A percentile compares a stretch with the other conserved stretches of the same genome.
phyloP scores from a whole-genome alignment of 37 sponge, comb jelly and placozoan genomes.

The Theonella swinhoei region DNA sequence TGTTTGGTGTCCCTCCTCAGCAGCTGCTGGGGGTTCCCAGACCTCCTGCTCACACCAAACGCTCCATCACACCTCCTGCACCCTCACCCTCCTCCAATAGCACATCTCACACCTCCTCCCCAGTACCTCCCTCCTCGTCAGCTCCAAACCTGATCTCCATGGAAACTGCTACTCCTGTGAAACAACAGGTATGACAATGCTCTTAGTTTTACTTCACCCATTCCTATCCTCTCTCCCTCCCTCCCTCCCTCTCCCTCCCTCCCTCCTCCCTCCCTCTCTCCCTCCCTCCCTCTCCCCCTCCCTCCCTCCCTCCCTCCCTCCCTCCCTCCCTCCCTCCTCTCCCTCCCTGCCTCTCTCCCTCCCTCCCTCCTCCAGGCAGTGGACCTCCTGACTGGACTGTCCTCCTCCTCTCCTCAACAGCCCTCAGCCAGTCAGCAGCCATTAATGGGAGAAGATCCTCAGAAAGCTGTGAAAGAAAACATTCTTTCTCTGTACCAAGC shows the following conservation, averaged over 20 bases:
- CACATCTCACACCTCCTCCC: too few species aligned
- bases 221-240: too few species aligned
- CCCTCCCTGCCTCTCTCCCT: too few species aligned
- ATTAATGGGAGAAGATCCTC: background rate
- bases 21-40: background rate
- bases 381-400: conserved; percentile 2
- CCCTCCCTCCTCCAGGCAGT: background rate
- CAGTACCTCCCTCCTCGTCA: too few species aligned
- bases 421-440: background rate
- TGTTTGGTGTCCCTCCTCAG: too few species aligned
- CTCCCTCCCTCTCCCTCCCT: too few species aligned
- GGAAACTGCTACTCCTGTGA: background rate
- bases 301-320: background rate
- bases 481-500: conserved; percentile 71
- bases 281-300: background rate
- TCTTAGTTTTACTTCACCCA: too few species aligned
- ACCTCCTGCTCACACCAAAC: background rate
- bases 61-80: background rate
- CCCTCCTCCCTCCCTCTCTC: background rate
- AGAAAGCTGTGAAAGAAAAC: conserved; percentile 39
- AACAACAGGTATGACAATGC: too few species aligned
- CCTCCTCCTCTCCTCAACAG: background rate
- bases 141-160: background rate
- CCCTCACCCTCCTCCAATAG: background rate
- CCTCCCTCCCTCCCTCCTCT: conserved; percentile 12